Percentiles rank a stretch among this genome's conserved stretches.
These are phyloP conservation scores for Hermetia illucens DNA, from an alignment of 1,140 invertebrate species.

Conservation along the genomic window DNA sequence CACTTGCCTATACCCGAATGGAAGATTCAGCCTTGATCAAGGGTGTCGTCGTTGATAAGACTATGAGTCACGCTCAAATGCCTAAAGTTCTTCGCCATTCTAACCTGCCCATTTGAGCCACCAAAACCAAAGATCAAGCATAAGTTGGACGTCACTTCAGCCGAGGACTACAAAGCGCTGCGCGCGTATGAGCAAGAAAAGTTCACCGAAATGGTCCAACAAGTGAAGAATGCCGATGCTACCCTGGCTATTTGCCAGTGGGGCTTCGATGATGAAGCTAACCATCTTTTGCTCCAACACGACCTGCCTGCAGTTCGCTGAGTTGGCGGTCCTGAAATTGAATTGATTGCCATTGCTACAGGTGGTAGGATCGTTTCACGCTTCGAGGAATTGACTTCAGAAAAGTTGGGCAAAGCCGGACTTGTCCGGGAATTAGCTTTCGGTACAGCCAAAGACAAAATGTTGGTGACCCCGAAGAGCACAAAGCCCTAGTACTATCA, in stretches of 20 bases:
- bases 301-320: slow-evolving; percentile 93
- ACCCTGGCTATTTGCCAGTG: slow-evolving; percentile 98
- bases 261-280: slow-evolving; percentile 99
- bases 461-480: too few species aligned
- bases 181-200: slow-evolving; percentile 92
- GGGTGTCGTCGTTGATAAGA: slow-evolving; percentile 97
- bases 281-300: slow-evolving; percentile 88
- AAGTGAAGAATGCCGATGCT: slow-evolving; percentile 89
- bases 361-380: slow-evolving; percentile 95
- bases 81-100: slow-evolving; percentile 97
- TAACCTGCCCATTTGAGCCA: slow-evolving; percentile 99
- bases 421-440: slow-evolving; percentile 79
- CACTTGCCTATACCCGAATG: too few species aligned
- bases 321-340: slow-evolving; percentile 58
- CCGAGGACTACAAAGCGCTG: slow-evolving; percentile 89
- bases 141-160: slow-evolving; percentile 94
- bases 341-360: slow-evolving; percentile 96
- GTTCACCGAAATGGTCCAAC: slow-evolving; percentile 90
- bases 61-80: slow-evolving; percentile 99
- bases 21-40: slow-evolving; percentile 95
- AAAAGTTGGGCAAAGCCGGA: slow-evolving; percentile 89
- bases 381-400: slow-evolving; percentile 85
- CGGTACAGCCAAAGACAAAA: slow-evolving; percentile 93
- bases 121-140: slow-evolving; percentile 99
- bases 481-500: too few species aligned